Evolutionary conservation across 2,797 vertebrate species (phyloP), one percentile per base, ranked within the genome.

Genomic region (Coilia nasus): DNA sequence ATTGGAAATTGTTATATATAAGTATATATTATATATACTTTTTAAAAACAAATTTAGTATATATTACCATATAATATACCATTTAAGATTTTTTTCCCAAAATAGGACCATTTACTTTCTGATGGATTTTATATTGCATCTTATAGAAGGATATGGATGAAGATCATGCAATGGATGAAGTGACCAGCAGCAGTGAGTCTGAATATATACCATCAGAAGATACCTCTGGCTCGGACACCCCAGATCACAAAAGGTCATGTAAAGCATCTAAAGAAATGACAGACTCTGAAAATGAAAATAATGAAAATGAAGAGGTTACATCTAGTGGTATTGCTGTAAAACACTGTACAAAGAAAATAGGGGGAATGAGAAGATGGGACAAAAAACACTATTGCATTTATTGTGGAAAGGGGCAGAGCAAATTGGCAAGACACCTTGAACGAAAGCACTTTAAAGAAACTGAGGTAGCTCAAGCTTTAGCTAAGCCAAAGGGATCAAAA

Each of bases 341-440:
- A 44, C 41, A 23, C 4, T 46, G 11, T 67, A 80, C 67, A 78
- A 31, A 80, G 54, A 84, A 59, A 60, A 9, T 4, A 57, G 47
- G 67, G 35, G 35, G 44, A 9, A 81, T 21, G 0, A 10, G 31
- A 57, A 64, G 31, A 9, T 81, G 57, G 84, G 84, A 81, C 60
- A 47, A 81, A 10, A 81, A 85, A 50, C 3, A 41, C 60, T n/a
- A n/a, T 56, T 62, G 83, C 59, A 50, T 81, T 28, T 67, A 81
- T 46, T 85, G 56, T 81, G 56, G 56, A 10, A 21, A n/a, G 25
- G 83, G 75, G 10, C 57, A 54, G 44, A 82, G 41, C 28, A 82
- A 85, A 54, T 15, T 82, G 46, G 47, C 81, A 9, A 75, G 84
- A 50, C 81, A 85, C 75, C 62, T 85, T n/a, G 47, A 75, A 28